phyloP scores from a whole-genome alignment of 2,113 vertebrate species.

The Eonycteris spelaea region DNA sequence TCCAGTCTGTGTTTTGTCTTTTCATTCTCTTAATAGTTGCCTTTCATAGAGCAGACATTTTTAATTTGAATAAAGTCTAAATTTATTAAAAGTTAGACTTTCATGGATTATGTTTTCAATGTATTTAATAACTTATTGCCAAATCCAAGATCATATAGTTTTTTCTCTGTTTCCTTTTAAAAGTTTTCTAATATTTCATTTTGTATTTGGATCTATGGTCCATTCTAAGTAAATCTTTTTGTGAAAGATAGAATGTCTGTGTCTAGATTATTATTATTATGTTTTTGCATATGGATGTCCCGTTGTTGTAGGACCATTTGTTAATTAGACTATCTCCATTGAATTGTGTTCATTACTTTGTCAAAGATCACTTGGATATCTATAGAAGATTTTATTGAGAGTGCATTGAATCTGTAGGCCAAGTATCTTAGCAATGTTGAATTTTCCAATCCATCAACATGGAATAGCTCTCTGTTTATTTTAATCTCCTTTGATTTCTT shows the following conservation, averaged over 20 bases:
- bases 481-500: not conserved
- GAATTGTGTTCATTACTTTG: not conserved
- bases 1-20: not conserved
- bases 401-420: not conserved
- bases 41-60: not conserved
- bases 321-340: not conserved
- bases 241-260: not conserved
- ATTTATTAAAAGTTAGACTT: not conserved
- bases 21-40: not conserved
- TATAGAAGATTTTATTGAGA: not conserved
- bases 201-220: not conserved
- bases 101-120: not conserved
- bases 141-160: not conserved
- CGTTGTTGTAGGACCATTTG: not conserved
- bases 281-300: not conserved
- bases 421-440: not conserved
- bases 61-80: not conserved
- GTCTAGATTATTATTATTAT: not conserved
- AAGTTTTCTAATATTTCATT: not conserved
- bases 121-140: not conserved
- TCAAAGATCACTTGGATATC: not conserved
- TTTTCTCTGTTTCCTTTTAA: not conserved
- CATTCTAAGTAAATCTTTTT: not conserved
- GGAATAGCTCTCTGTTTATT: not conserved
- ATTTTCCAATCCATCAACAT: not conserved